Conservation (phyloP, 2,113 vertebrate genomes). For the Tichodroma muraria region DNA sequence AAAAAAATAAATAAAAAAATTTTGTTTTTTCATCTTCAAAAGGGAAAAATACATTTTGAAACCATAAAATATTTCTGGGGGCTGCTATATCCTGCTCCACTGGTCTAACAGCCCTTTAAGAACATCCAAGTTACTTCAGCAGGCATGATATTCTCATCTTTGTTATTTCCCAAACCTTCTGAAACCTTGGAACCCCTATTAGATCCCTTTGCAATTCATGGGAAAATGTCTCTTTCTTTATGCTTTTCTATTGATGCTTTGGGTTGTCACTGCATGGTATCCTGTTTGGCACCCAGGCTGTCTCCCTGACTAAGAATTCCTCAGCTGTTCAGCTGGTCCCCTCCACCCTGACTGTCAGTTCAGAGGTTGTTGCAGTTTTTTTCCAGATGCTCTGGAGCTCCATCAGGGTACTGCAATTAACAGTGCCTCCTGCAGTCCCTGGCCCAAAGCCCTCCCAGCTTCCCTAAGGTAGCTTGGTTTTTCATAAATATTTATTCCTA, state of each 20-base stretch:
- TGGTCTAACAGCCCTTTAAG: background rate
- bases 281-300: background rate
- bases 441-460: background rate
- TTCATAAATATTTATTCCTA: slow-evolving; percentile 21
- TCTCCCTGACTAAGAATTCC: background rate
- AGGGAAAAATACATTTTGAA: background rate
- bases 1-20: too few species aligned
- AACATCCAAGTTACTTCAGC: background rate
- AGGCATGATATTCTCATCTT: background rate
- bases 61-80: background rate
- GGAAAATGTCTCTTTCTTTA: background rate
- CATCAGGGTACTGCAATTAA: background rate
- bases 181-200: background rate
- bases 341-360: background rate
- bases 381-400: background rate
- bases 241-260: background rate
- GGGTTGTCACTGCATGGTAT: background rate
- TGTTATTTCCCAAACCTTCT: background rate
- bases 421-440: background rate
- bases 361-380: background rate
- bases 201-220: background rate
- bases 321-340: background rate
- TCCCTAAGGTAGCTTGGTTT: background rate
- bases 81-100: background rate
- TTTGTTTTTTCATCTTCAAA: background rate